Percentiles rank a stretch among this genome's conserved stretches.
These are phyloP conservation scores for Brachymystax lenok DNA, from an alignment of 2,797 vertebrate species.

Conservation along the genomic window DNA sequence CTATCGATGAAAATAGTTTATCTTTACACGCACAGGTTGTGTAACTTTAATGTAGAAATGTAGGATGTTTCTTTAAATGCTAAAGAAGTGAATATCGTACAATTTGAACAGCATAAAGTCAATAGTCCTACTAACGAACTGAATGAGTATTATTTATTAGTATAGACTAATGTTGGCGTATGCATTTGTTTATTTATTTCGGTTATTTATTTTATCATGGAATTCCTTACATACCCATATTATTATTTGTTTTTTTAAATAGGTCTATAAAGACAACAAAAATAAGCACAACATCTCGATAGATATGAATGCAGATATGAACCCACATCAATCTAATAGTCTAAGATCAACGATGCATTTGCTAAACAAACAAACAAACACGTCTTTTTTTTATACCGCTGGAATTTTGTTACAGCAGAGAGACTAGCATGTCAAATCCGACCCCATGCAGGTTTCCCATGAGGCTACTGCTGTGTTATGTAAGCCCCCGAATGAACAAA, in stretches of 20 bases:
- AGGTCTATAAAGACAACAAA: constrained; percentile 10
- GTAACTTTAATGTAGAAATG: neutral
- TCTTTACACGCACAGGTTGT: neutral
- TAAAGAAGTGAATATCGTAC: neutral
- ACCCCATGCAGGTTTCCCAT: constrained; percentile 46
- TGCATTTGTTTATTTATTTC: neutral
- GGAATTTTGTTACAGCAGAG: constrained; percentile 32
- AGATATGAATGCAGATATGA: neutral
- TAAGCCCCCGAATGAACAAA: constrained; percentile 76
- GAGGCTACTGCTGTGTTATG: constrained; percentile 72
- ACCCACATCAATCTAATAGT: neutral
- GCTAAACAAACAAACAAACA: neutral
- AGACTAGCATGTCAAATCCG: constrained; percentile 56
- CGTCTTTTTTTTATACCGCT: neutral
- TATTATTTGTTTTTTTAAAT: neutral
- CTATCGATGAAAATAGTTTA: neutral
- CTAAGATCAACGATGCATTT: neutral
- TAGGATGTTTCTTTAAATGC: neutral
- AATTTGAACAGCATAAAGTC: neutral
- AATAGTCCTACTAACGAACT: neutral
- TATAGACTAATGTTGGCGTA: neutral
- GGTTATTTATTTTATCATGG: neutral
- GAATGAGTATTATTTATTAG: too few relatives aligned
- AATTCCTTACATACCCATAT: neutral
- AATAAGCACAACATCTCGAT: constrained; percentile 7